These are phyloP conservation scores for Lacerta viridis DNA, from an alignment of 2,797 vertebrate genomes.

Conservation along the genomic window DNA sequence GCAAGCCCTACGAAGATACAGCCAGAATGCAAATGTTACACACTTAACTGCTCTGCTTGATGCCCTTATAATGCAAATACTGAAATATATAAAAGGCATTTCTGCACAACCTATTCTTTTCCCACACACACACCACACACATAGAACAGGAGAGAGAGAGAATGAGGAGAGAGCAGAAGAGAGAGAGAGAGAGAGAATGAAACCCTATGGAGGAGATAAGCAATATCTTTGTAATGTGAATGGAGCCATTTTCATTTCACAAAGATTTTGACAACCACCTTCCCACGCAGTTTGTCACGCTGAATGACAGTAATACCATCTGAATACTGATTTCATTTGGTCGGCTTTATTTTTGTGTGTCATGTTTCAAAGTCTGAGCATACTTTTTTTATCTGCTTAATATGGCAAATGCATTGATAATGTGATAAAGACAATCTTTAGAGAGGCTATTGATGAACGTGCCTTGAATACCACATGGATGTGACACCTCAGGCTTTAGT, in stretches of 20 bases:
- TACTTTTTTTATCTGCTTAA: constrained; percentile 65
- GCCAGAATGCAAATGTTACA: too few species aligned
- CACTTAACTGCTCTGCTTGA: too few species aligned
- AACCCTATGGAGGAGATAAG: constrained; percentile 62
- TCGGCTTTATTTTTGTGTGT: constrained; percentile 55
- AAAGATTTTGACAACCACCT: constrained; percentile 71
- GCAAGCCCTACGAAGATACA: too few species aligned
- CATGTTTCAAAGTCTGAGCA: constrained; percentile 57
- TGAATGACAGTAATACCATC: constrained; percentile 66
- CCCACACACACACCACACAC: too few species aligned
- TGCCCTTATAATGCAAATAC: too few species aligned
- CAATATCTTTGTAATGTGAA: constrained; percentile 70
- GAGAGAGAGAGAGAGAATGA: background rate
- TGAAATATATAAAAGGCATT: too few species aligned
- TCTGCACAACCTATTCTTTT: too few species aligned
- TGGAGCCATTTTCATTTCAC: constrained; percentile 73
- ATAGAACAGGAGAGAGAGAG: too few species aligned
- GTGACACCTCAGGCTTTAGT: constrained; percentile 32
- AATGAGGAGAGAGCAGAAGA: too few species aligned
- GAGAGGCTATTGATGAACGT: constrained; percentile 55
- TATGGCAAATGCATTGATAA: constrained; percentile 66
- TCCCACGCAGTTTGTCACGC: constrained; percentile 73
- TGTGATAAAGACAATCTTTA: constrained; percentile 58
- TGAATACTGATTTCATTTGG: constrained; percentile 72
- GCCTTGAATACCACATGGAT: constrained; percentile 34